phyloP scores from a whole-genome alignment of 2,797 vertebrate genomes.

The Petrocephalus sullivani region DNA sequence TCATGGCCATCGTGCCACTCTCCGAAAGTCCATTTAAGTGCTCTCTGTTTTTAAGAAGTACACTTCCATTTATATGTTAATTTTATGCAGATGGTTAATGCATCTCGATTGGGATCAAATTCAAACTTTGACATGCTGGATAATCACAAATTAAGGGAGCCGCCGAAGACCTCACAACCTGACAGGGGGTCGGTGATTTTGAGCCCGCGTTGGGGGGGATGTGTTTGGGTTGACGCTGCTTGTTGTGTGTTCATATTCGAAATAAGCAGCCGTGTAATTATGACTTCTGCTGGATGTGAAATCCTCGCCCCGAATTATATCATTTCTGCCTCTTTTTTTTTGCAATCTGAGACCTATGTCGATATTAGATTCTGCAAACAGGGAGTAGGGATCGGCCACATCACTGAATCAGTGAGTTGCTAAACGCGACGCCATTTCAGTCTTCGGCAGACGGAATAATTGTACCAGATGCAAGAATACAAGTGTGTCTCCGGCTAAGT shows the following conservation, averaged over 20 bases:
- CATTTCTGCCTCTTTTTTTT: background rate
- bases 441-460: background rate
- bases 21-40: background rate
- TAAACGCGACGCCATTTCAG: background rate
- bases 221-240: background rate
- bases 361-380: background rate
- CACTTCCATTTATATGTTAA: conserved; percentile 19
- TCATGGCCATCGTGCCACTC: background rate
- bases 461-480: background rate
- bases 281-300: background rate
- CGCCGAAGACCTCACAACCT: background rate
- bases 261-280: background rate
- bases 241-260: background rate
- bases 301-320: background rate
- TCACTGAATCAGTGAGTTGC: background rate
- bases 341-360: background rate
- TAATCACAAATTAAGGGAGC: background rate
- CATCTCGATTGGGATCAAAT: conserved; percentile 17
- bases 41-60: background rate
- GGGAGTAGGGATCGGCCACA: background rate
- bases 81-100: conserved; percentile 18
- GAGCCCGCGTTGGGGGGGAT: background rate
- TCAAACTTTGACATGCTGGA: conserved; percentile 5
- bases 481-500: background rate
- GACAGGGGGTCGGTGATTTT: conserved; percentile 1